Percentiles rank a stretch among this genome's conserved stretches.
These are phyloP conservation scores for Sus scrofa DNA, from an alignment of 2,113 vertebrate species.

Conservation along the genomic window DNA sequence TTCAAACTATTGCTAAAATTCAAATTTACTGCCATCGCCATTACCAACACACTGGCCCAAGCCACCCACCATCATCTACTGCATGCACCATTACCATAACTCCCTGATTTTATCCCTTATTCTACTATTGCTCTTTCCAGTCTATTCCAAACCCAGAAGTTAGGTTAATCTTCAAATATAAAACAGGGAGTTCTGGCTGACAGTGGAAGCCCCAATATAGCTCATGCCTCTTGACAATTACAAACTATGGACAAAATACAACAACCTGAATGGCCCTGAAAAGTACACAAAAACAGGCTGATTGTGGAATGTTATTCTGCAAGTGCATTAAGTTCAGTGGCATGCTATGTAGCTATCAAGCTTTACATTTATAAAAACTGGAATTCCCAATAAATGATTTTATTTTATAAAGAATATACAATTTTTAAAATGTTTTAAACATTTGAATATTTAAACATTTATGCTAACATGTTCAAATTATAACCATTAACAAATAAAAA, in stretches of 20 bases:
- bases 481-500: constrained; percentile 5
- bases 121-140: neutral
- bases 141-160: neutral
- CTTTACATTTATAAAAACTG: neutral
- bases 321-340: neutral
- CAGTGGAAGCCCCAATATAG: neutral
- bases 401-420: neutral
- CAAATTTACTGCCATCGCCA: neutral
- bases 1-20: neutral
- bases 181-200: neutral
- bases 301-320: neutral
- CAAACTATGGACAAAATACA: neutral
- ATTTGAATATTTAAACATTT: neutral
- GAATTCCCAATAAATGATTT: neutral
- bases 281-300: neutral
- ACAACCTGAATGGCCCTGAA: neutral
- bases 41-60: neutral
- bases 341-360: neutral
- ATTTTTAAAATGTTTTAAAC: neutral
- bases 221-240: neutral
- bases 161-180: neutral
- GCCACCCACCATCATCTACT: neutral
- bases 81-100: neutral
- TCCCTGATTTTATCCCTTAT: neutral
- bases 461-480: neutral